phyloP scores from a whole-genome alignment of 1,140 invertebrate genomes.

The Colletes latitarsis region DNA sequence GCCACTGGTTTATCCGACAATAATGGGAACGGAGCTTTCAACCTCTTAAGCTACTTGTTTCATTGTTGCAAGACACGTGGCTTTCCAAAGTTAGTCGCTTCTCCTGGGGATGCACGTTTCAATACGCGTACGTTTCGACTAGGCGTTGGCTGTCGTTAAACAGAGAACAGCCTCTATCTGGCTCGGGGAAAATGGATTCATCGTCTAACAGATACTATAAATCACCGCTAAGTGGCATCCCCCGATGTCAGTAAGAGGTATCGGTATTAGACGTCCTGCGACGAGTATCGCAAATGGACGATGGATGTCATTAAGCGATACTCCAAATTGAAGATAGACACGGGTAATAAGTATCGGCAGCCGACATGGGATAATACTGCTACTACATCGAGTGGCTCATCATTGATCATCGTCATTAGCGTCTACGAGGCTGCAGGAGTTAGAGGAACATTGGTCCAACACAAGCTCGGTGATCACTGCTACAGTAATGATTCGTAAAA shows the following conservation, averaged over 20 bases:
- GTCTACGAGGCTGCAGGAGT: neutral
- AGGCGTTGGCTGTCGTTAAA: neutral
- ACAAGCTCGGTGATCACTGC: too few relatives aligned
- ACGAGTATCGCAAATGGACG: neutral
- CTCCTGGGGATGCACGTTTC: conserved; percentile 4
- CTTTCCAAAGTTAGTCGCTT: neutral
- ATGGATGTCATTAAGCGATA: conserved; percentile 3
- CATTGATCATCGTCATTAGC: too few relatives aligned
- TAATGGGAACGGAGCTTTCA: conserved; percentile 25
- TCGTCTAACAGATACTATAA: neutral
- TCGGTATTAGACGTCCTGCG: neutral
- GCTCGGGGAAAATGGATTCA: neutral
- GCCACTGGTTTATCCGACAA: conserved; percentile 5
- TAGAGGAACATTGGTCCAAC: too few relatives aligned
- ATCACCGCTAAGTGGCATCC: neutral
- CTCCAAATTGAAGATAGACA: neutral
- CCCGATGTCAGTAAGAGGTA: neutral
- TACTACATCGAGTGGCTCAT: neutral
- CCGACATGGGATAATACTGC: neutral
- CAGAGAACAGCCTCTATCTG: neutral
- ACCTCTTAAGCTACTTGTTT: conserved; percentile 31
- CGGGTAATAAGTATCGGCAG: neutral
- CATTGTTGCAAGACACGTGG: conserved; percentile 7
- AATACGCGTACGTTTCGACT: neutral
- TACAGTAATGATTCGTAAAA: neutral